Evolutionary conservation across 2,113 vertebrate genomes (phyloP), one percentile per base, ranked within the genome.

Genomic region (Galbula dea): DNA sequence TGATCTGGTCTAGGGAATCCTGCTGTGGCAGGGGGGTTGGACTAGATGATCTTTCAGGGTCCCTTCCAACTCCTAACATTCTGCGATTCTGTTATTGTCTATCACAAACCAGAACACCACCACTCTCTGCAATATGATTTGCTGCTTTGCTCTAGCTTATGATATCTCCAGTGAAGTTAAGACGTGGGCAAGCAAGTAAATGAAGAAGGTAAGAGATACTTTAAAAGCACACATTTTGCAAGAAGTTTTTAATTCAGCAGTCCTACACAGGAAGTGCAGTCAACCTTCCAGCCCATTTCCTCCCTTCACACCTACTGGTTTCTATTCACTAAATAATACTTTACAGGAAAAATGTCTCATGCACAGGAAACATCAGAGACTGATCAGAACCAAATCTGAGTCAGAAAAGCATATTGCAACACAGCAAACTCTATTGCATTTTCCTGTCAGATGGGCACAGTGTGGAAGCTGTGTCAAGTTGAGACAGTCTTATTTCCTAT

Each of bases 271-370:
- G 19, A 86, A 16, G 45, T 36, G 34, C 32, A 89, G 45, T 3
- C 15, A 68, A 17, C 10, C 30, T 87, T 88, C 41, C n/a, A 82
- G 49, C 7, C 34, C 7, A 6, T 55, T 77, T 77, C 11, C 8
- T 83, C 22, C 52, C 22, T 49, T 75, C 52, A 9, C 18, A 72
- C 37, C 16, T 58, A 36, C 37, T 30, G 48, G 23, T 76, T 76
- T 65, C 67, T 65, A 11, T 15, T 76, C 7, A 3, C 9, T 49
- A 74, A 82, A 52, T 62, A 69, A 22, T 27, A 29, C 4, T 65
- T 68, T 9, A 59, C 6, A 7, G 43, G 23, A 12, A 39, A 78
- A 74, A 59, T 1, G 0, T 26, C 12, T 61, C 12, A 19, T 0
- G 39, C 41, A 23, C 0, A 1, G 15, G 55, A 91, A 10, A 22